These are phyloP conservation scores for Mormyrops boulengeri DNA, from an alignment of 2,797 vertebrate genomes.

Conservation along the genomic window DNA sequence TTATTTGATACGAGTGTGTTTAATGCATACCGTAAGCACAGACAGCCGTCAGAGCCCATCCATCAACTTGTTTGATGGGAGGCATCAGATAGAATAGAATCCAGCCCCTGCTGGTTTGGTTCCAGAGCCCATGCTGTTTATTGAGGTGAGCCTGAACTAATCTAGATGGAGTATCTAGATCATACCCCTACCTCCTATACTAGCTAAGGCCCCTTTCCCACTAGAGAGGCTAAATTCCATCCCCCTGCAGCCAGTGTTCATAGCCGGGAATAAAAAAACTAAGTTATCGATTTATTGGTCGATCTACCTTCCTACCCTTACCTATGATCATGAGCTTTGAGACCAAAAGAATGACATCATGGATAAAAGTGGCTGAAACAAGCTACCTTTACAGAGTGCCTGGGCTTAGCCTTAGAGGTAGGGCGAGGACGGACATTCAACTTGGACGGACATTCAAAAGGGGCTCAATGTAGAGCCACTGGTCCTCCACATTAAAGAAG, in stretches of 20 bases:
- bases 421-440: background rate
- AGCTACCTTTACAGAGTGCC: background rate
- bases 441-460: background rate
- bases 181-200: background rate
- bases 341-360: background rate
- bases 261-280: background rate
- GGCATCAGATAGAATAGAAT: too few species aligned
- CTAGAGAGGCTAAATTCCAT: background rate
- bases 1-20: too few species aligned
- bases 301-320: background rate
- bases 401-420: background rate
- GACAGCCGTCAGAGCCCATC: too few species aligned
- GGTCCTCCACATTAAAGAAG: background rate
- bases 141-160: background rate
- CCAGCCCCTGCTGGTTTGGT: background rate
- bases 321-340: background rate
- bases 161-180: background rate
- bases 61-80: too few species aligned
- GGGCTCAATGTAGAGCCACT: background rate
- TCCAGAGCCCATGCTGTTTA: background rate
- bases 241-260: background rate
- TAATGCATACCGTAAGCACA: too few species aligned
- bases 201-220: background rate
- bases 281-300: background rate
- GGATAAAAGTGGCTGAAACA: background rate